Evolutionary conservation across 2,797 vertebrate genomes (phyloP), one percentile per base, ranked within the genome.

Genomic region (Ispidina lecontei): DNA sequence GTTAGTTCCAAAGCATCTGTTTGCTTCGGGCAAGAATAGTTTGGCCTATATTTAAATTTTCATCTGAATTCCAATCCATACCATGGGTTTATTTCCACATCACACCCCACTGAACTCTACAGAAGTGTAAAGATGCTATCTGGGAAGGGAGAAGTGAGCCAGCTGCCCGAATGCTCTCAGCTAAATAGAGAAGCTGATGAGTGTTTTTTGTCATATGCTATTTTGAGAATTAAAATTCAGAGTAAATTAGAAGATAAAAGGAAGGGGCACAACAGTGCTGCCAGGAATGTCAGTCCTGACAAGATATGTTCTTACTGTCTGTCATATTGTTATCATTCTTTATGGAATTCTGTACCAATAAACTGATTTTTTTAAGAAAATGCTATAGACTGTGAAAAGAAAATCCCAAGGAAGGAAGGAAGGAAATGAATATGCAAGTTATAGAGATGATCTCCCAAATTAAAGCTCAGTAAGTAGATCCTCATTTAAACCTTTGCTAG

Each of bases 41-140:
- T 76, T 37, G 44, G n/a, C 10, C 64, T 88, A 56, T 88, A 78
- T 91, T 92, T 90, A 88, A 91, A 67, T 77, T 90, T 71, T 72
- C 59, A n/a, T 70, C 47, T 60, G 25, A 65, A 88, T 88, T 47
- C 35, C 37, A 76, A 1, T 54, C 81, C 58, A n/a, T 88, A 58
- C 37, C 41, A 62, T 16, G 58, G 31, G 19, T 81, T 52, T 19
- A 7, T 81, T 84, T 90, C 67, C 64, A 11, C 8, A 12, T 77
- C 79, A 26, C 6, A 17, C 29, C 46, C 20, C 33, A 13, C 7
- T 86, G 68, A 92, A 83, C 52, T 64, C 41, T 54, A 18, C 29
- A 62, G 49, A 51, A 84, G 47, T 56, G 46, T 60, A n/a, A 92
- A 88, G 64, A 51, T 75, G 18, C 37, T 83, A 26, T 70, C 39